Base-by-base conservation (phyloP, 2,113 vertebrate genomes). In the Diphyllodes magnificus region DNA sequence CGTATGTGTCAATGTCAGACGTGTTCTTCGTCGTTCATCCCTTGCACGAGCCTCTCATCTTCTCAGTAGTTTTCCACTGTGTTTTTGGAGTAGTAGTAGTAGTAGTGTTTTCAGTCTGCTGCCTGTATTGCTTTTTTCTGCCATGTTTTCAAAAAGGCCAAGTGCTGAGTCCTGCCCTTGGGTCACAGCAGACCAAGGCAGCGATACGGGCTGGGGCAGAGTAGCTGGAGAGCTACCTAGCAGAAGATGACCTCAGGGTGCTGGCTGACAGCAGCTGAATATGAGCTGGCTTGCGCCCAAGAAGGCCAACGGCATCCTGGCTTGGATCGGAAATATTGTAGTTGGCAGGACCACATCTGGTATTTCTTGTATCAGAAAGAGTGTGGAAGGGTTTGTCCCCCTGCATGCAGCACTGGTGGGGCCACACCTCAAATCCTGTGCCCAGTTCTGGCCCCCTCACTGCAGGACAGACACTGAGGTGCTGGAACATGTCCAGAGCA, bases 291-390 rank as follows among this genome's bases (percentile, higher is more conserved):
- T n/a, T 39, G 20, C 25, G 28, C 16, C 57, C 57, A 61, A 40
- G 39, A n/a, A n/a, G 16, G 20, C 61, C 24, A 10, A 0, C 22
- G n/a, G 13, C 20, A 53, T 57, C 35, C 59, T 57, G 42, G 12
- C 14, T 30, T 60, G 53, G 22, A 24, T 75, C 33, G 53, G 30
- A 44, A 51, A 7, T 24, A 45, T 6, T 8, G 19, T 39, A 10
- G 60, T 33, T 0, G 0, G 16, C 39, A n/a, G 45, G 45, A 53
- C 39, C 16, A 13, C 5, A 15, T 44, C 14, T 68, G 42, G 1
- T 77, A 59, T 14, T 77, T 68, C 35, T n/a, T 60, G 13, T 59
- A 8, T 45, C 20, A 45, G 77, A 37, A 37, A 14, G 31, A 47
- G 9, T 45, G 33, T 51, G 30, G 39, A 45, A 60, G n/a, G 6